Base-by-base conservation (phyloP, 1,140 invertebrate species). In the Pissodes strobi region DNA sequence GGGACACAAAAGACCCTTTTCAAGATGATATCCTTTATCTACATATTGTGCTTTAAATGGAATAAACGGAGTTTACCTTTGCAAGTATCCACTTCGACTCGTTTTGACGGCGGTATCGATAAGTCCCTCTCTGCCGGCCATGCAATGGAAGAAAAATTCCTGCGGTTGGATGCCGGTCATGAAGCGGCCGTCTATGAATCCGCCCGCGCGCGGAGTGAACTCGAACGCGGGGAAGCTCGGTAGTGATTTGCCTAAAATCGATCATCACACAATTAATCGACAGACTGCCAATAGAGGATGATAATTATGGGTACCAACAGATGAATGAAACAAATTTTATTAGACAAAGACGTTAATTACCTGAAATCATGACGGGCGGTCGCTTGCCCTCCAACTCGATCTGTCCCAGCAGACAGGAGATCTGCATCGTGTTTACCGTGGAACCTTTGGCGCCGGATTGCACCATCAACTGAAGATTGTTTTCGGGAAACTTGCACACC, bases 111-210 rank as follows among this genome's bases (percentile, higher is more conserved):
- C 90, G 6, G 90, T 92, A 86, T 93, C 90, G 72, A 92, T 91
- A 1, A 93, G 81, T 81, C 90, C 90, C 75, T 99, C 98, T 80
- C 98, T 86, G 64, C 98, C 98, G 51, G 98, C 98, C 97, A 99
- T 99, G 77, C 97, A 99, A 85, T 99, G 97, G 79, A 98, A 99
- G 80, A 98, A 99, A 75, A 97, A 98, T 76, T 99, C 97, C 80
- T 97, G 95, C 0, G 96, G 95, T 73, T 93, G 87, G 66, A 99
- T 95, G 53, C 97, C 97, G 0, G 96, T 99, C 85, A 99, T 90
- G 74, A 99, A 99, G 22, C 97, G 83, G 2, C 94, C 92, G 71
- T 92, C 91, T 30, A 99, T 93, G 76, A 97, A 99, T 12, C 98
- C 98, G 37, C 98, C 97, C 21, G 97, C 93, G 74, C 93, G 83